Evolutionary conservation across 2,113 vertebrate species (phyloP).

Genomic region (Xerus inauris): DNA sequence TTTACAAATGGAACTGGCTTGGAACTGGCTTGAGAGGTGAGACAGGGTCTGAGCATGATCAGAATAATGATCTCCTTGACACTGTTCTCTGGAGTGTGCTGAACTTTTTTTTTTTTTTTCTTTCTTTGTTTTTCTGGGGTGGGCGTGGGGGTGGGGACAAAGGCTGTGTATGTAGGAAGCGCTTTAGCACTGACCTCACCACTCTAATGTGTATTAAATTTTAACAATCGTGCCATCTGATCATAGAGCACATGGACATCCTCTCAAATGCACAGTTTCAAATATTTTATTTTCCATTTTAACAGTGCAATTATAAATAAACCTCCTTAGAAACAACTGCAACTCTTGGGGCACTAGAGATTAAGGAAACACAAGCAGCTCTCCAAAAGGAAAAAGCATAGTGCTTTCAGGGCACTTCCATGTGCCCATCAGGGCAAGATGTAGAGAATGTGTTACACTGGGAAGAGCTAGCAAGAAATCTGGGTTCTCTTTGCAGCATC

Average conservation of each 20-base stretch:
- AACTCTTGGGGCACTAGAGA: background rate
- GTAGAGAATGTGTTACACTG: background rate
- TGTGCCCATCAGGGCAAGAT: background rate
- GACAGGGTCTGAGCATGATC: background rate
- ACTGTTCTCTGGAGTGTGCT: background rate
- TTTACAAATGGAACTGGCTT: background rate
- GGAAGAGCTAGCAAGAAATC: background rate
- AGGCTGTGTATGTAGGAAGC: background rate
- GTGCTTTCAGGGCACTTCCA: background rate
- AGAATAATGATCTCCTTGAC: background rate
- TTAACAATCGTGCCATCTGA: background rate
- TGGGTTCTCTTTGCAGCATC: background rate
- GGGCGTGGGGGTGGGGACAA: rapidly evolving
- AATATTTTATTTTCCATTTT: background rate
- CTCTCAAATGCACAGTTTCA: background rate
- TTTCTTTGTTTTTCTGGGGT: too few relatives aligned
- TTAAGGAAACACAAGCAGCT: background rate
- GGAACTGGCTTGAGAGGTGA: background rate
- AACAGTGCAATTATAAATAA: constrained; percentile 18
- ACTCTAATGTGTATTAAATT: background rate
- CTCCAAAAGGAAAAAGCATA: background rate
- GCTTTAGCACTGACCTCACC: background rate
- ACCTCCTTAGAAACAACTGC: background rate
- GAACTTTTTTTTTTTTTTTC: background rate
- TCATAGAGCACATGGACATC: background rate